A percentile compares a stretch with the other conserved stretches of the same genome.
phyloP scores from a whole-genome alignment of 2,113 vertebrate species.

The Perccottus glenii region DNA sequence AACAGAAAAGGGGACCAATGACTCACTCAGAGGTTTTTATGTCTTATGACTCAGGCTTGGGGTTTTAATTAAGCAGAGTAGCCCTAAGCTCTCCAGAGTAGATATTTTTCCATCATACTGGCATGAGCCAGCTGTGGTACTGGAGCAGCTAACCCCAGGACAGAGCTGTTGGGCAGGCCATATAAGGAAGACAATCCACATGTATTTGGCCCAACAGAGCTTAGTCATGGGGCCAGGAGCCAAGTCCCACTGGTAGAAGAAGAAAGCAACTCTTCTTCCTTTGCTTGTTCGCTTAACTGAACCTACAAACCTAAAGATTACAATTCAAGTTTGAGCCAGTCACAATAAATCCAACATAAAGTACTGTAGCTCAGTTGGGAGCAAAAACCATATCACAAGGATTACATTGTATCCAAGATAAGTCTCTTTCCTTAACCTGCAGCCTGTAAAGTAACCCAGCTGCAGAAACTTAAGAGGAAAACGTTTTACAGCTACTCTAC shows the following conservation, averaged over 20 bases:
- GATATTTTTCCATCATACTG: conserved; percentile 49
- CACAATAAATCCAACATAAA: conserved; percentile 18
- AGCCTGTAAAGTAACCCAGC: not conserved
- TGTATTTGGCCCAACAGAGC: conserved; percentile 50
- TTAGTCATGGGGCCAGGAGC: conserved; percentile 67
- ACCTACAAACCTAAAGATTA: conserved; percentile 39
- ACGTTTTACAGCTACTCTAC: conserved; percentile 8
- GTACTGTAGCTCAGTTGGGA: not conserved
- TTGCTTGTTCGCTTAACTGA: conserved; percentile 52
- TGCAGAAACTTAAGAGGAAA: not conserved
- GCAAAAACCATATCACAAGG: conserved; percentile 24
- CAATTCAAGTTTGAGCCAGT: not conserved
- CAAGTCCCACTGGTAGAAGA: conserved; percentile 52
- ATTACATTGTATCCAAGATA: conserved; percentile 15
- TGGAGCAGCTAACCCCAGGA: conserved; percentile 49
- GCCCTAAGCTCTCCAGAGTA: conserved; percentile 18
- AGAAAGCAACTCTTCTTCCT: conserved; percentile 17
- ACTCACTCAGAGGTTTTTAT: conserved; percentile 40
- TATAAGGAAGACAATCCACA: conserved; percentile 75
- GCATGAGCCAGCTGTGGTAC: conserved; percentile 55
- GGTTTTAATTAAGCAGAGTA: conserved; percentile 36
- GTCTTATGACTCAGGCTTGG: conserved; percentile 45
- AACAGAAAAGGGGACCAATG: conserved; percentile 47
- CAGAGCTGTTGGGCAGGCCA: conserved; percentile 60
- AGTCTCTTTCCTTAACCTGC: conserved; percentile 1